Evolutionary conservation across 2,888 invertebrate species (phyloP).

Genomic region (Diarsia dahlii): DNA sequence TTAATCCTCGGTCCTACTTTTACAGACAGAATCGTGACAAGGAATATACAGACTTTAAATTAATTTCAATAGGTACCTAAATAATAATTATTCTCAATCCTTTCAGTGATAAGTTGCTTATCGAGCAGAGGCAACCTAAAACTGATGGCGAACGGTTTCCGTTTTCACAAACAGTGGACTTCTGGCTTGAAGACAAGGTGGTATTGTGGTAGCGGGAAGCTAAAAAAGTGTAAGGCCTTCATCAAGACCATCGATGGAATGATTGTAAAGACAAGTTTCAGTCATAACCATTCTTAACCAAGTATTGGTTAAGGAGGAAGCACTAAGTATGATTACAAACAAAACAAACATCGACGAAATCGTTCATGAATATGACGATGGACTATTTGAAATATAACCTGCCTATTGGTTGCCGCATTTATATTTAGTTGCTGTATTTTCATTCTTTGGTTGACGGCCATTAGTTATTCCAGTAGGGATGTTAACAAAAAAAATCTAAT

Average conservation of each 20-base stretch:
- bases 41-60: neutral
- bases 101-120: constrained; percentile 34
- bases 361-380: no score
- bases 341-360: no score
- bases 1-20: constrained; percentile 48
- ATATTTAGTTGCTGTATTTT: no score
- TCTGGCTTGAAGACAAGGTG: constrained; percentile 60
- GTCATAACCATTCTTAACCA: constrained; percentile 51
- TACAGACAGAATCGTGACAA: no score
- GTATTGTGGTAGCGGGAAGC: constrained; percentile 62
- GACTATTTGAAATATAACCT: no score
- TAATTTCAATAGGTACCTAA: no score
- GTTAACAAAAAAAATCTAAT: no score
- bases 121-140: constrained; percentile 42
- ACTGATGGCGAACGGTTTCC: constrained; percentile 65
- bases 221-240: constrained; percentile 65
- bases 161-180: constrained; percentile 70
- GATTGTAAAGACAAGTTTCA: constrained; percentile 55
- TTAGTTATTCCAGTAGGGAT: no score
- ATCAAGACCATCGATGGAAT: constrained; percentile 62
- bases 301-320: no score
- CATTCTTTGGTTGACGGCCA: no score
- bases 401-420: no score
- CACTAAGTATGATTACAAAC: no score
- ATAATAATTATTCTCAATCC: neutral